Base-by-base conservation (phyloP, 2,888 invertebrate genomes). In the Cryptus viduatorius region DNA sequence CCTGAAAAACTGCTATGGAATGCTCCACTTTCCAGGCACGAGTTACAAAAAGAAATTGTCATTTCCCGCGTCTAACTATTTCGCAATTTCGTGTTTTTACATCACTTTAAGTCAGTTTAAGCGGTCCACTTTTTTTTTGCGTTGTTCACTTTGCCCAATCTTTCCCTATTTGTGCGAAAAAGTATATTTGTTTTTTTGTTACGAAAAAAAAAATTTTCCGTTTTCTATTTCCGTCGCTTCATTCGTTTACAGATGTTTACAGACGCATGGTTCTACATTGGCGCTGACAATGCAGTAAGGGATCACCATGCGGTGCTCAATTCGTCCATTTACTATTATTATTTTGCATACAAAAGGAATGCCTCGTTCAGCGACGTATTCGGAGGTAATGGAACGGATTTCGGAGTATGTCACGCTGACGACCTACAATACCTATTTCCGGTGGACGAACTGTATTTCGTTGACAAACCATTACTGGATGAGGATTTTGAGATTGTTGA, bases 401-500 rank as follows among this genome's bases (percentile, higher is more conserved):
- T 96, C 88, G 97, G 97, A 77, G 96, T 97, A 0, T 96, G 96
- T 73, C 98, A 98, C 91, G 97, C 97, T 0, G 98, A 98, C 89
- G 98, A 98, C 85, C 94, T 98, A 72, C 97, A 97, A 92, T 96
- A 98, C 91, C 92, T 98, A 5, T 98, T 98, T 91, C 96, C 97
- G 0, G 95, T 97, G 68, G 95, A 94, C 0, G 95, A 95, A 82
- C 92, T 92, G 53, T 90, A 96, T 5, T 97, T 97, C 90, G 94
- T 95, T 0, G 94, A 95, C 44, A 94, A 95, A 1, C 94, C 95
- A 8, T 37, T 37, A 7, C 94, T 95, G 4, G 95, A 95, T 0
- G 93, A 95, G 77, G 97, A 97, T 89, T 90, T 95, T 12, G 93
- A 94, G 88, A 94, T 97, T 16, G 95, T 96, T 7, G 95, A 96